Percentiles rank a stretch among this genome's conserved stretches.
phyloP scores from a whole-genome alignment of 1,140 invertebrate genomes.

The Leptopilina clavipes region DNA sequence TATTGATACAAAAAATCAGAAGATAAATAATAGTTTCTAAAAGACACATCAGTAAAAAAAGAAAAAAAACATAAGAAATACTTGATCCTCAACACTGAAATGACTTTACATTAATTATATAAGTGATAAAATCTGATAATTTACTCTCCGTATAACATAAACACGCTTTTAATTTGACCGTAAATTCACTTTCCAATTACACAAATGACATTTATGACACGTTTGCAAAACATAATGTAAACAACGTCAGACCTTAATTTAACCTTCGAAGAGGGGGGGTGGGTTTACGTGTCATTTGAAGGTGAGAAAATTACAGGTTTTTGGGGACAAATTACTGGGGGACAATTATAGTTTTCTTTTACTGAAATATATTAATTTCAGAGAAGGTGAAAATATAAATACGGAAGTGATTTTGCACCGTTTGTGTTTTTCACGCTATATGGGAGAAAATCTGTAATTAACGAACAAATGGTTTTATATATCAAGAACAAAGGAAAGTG shows the following conservation, averaged over 20 bases:
- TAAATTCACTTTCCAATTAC: conserved; percentile 26
- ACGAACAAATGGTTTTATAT: background rate
- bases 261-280: background rate
- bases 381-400: background rate
- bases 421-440: background rate
- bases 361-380: background rate
- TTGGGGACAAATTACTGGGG: conserved; percentile 2
- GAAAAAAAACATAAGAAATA: background rate
- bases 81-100: conserved; percentile 2
- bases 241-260: conserved; percentile 1
- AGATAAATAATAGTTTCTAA: too few relatives aligned
- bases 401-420: background rate
- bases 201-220: conserved; percentile 34
- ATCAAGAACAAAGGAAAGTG: background rate
- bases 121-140: conserved; percentile 26
- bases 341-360: background rate
- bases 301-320: conserved; percentile 15
- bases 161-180: conserved; percentile 19
- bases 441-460: background rate
- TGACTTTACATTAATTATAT: conserved; percentile 27
- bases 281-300: background rate
- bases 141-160: conserved; percentile 6
- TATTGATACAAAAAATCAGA: background rate
- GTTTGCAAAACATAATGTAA: conserved; percentile 34
- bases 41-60: background rate